Evolutionary conservation across 2,797 vertebrate species (phyloP), one percentile per base, ranked within the genome.

Genomic region (Microtus californicus): DNA sequence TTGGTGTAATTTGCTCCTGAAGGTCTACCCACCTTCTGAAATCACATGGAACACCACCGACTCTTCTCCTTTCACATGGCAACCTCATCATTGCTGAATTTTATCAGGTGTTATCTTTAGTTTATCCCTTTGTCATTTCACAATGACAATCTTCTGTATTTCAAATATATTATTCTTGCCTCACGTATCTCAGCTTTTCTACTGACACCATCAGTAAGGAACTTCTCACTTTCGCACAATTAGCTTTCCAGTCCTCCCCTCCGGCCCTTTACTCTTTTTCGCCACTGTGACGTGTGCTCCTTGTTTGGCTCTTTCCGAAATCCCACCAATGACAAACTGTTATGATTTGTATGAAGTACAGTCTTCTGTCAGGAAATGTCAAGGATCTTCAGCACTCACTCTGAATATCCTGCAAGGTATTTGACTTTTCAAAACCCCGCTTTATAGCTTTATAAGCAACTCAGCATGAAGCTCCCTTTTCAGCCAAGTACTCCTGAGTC

Each of bases 311-410:
- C 77, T 95, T 90, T 69, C 94, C 95, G 92, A 89, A 96, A 90
- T 48, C 92, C 54, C 40, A 74, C 79, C 91, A 92, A 31, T 80
- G 74, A 76, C 51, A 82, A 93, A 76, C 86, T 93, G 59, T 91
- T 94, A 59, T 95, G 65, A 61, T 92, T 92, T 94, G 86, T 69
- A 93, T 80, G 71, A 95, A 93, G 77, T 37, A 29, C 8, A 77
- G 2, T 89, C 31, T 94, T 92, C 74, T 80, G 45, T 85, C 74
- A 80, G 82, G 78, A 94, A 97, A 95, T 93, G 90, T 97, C 95
- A 96, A 96, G 85, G 92, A 95, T 34, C 67, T 90, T 71, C 85
- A 93, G 5, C 11, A 45, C 12, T 80, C 51, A 27, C 1, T 23
- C 54, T 96, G 85, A 74, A 40, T 86, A 82, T 77, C 61, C 48